A percentile compares a stretch with the other conserved stretches of the same genome.
Evolutionary conservation across 2,113 vertebrate genomes (phyloP).

Genomic region (Poeciliopsis turrubarensis): DNA sequence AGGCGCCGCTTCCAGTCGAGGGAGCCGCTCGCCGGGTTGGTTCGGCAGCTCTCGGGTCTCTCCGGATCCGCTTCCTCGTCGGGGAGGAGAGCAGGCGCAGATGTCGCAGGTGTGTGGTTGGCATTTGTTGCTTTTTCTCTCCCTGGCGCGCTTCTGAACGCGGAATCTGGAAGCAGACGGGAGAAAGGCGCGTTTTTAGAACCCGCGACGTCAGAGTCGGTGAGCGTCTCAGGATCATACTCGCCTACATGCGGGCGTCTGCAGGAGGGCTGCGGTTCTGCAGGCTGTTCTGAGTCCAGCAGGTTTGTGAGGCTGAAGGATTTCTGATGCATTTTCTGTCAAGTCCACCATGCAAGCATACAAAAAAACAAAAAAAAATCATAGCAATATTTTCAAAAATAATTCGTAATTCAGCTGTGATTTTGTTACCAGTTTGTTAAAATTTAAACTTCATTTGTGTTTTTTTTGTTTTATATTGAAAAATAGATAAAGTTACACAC

Average conservation of each 20-base stretch:
- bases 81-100: constrained; percentile 21
- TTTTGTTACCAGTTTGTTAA: too few relatives aligned
- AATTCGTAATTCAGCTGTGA: too few relatives aligned
- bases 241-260: constrained; percentile 85
- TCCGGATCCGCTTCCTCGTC: constrained; percentile 54
- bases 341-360: constrained; percentile 13
- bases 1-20: constrained; percentile 80
- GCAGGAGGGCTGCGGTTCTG: constrained; percentile 82
- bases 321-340: constrained; percentile 90
- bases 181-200: not conserved
- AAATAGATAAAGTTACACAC: constrained; percentile 64
- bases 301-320: constrained; percentile 82
- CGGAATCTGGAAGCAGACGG: constrained; percentile 77
- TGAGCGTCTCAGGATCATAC: constrained; percentile 25
- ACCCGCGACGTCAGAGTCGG: not conserved
- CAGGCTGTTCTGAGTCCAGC: constrained; percentile 81
- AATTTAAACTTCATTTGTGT: too few relatives aligned
- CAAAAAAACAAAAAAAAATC: too few relatives aligned
- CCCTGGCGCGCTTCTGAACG: constrained; percentile 66
- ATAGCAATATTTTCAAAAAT: too few relatives aligned
- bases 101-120: constrained; percentile 43
- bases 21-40: constrained; percentile 69
- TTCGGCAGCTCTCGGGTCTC: constrained; percentile 68
- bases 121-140: constrained; percentile 72
- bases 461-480: too few relatives aligned